phyloP scores from a whole-genome alignment of 2,113 vertebrate genomes.

The Ciconia boyciana region DNA sequence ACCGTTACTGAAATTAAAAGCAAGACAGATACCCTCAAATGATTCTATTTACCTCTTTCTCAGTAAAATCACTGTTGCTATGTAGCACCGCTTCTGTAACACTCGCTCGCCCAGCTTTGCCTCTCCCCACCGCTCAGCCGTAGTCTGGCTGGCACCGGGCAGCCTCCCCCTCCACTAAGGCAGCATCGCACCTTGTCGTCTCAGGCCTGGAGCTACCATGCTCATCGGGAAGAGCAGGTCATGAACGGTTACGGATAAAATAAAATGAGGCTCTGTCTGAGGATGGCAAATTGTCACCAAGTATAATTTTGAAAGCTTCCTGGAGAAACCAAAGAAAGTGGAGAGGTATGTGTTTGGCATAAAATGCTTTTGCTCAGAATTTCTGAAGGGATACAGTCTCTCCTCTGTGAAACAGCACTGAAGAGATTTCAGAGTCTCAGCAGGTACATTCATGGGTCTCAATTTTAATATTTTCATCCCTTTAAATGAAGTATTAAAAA shows the following conservation, averaged over 20 bases:
- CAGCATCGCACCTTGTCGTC: accelerated
- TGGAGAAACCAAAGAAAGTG: not conserved
- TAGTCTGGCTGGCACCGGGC: not conserved
- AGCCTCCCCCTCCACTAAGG: accelerated
- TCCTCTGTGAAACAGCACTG: not conserved
- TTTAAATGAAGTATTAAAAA: not conserved
- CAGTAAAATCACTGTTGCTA: not conserved
- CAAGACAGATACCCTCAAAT: not conserved
- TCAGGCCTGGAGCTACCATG: accelerated
- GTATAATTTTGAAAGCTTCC: not conserved
- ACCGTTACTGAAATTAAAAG: not conserved
- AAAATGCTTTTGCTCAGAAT: not conserved
- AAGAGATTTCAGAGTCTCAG: not conserved
- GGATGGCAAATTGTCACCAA: not conserved
- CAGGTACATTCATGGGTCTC: not conserved
- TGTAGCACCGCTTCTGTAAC: accelerated
- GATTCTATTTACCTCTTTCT: not conserved
- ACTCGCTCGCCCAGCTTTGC: not conserved
- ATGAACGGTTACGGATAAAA: accelerated
- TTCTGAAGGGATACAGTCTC: not conserved
- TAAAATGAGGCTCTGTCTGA: accelerated
- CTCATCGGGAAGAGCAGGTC: accelerated
- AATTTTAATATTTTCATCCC: not conserved
- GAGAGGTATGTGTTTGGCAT: not conserved
- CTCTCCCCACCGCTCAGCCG: not conserved